Conservation (phyloP, 1,140 invertebrate species). For the Chlorops oryzae region DNA sequence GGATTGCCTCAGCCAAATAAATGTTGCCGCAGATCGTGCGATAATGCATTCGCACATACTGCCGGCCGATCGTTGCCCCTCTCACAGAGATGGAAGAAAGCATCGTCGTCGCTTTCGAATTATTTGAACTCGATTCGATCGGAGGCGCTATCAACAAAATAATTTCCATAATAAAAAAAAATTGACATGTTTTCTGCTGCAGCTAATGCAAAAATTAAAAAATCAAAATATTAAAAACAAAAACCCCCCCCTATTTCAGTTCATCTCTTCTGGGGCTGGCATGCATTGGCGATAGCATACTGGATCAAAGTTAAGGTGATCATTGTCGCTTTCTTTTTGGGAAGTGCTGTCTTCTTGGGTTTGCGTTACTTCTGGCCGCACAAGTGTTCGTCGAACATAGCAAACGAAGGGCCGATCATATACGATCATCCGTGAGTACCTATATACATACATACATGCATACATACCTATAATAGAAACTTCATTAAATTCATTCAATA, state of each 20-base stretch:
- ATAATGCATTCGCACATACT: too few relatives aligned
- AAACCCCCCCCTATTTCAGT: background rate
- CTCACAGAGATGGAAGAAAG: background rate
- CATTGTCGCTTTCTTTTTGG: constrained; percentile 41
- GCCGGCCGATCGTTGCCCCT: too few relatives aligned
- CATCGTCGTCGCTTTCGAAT: too few relatives aligned
- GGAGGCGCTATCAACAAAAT: background rate
- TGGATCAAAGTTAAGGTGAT: constrained; percentile 45
- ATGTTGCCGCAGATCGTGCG: constrained; percentile 26
- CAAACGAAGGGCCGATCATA: constrained; percentile 6
- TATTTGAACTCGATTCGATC: constrained; percentile 22
- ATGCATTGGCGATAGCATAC: constrained; percentile 38
- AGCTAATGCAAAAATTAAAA: constrained; percentile 22
- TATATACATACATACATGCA: too few relatives aligned
- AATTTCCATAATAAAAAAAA: constrained; percentile 21
- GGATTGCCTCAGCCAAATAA: constrained; percentile 7
- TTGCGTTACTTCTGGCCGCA: constrained; percentile 33
- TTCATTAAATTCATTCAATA: too few relatives aligned
- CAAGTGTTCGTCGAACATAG: constrained; percentile 29
- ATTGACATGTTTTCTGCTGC: background rate
- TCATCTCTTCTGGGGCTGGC: constrained; percentile 23
- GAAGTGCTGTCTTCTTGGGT: constrained; percentile 36
- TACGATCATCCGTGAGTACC: constrained; percentile 40
- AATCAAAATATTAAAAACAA: background rate
- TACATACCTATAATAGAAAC: too few relatives aligned